Percentiles rank a stretch among this genome's conserved stretches.
These are phyloP conservation scores for Trypoxylus dichotomus DNA, from an alignment of 1,140 invertebrate genomes.

Conservation along the genomic window DNA sequence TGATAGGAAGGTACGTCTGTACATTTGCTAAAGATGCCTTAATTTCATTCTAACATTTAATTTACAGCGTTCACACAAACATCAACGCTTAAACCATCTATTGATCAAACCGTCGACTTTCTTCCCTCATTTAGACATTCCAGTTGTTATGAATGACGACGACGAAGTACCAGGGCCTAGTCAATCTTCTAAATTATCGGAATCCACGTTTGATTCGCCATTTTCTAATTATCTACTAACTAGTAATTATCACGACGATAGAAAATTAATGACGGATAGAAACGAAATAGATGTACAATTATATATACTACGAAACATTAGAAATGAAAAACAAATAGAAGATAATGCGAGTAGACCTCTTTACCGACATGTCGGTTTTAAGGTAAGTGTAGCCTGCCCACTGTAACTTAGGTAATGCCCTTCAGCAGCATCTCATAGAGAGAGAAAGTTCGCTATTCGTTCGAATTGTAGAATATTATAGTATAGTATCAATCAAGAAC, in stretches of 20 bases:
- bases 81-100: constrained; percentile 58
- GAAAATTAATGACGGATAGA: constrained; percentile 30
- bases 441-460: no score
- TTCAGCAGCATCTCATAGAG: no score
- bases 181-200: constrained; percentile 26
- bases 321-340: constrained; percentile 45
- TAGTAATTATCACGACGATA: constrained; percentile 25
- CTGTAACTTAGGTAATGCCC: no score
- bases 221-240: constrained; percentile 31
- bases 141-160: constrained; percentile 59
- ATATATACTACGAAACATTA: constrained; percentile 50
- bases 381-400: no score
- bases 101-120: constrained; percentile 72
- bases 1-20: not conserved
- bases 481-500: no score
- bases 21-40: not conserved
- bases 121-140: constrained; percentile 73
- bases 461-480: no score
- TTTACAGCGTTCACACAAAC: constrained; percentile 48
- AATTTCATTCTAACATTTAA: not conserved
- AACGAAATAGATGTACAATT: constrained; percentile 45
- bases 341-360: constrained; percentile 34
- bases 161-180: constrained; percentile 52
- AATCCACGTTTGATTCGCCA: not conserved
- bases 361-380: constrained; percentile 56